These are phyloP conservation scores for Drosophila rubida DNA, from an alignment of 2,888 invertebrate genomes.

Conservation along the genomic window DNA sequence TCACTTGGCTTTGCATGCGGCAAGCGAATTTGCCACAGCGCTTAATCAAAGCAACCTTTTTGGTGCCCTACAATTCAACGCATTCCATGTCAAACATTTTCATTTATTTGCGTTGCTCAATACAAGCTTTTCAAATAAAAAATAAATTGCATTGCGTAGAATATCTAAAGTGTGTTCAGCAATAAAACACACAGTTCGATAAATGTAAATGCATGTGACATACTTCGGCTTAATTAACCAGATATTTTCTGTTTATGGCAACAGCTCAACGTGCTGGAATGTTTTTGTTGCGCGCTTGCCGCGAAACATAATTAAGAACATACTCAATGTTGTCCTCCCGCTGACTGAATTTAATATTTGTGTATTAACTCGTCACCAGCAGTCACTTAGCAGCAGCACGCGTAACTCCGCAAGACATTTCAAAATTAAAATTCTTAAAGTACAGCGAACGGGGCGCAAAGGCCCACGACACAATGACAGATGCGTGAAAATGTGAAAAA, in stretches of 20 bases:
- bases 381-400: constrained; percentile 51
- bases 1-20: constrained; percentile 28
- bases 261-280: constrained; percentile 1
- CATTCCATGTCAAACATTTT: neutral
- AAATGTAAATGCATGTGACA: neutral
- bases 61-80: neutral
- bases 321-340: constrained; percentile 13
- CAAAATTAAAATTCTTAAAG: constrained; percentile 48
- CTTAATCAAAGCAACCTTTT: neutral
- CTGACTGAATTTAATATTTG: constrained; percentile 49
- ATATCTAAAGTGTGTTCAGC: too few species aligned
- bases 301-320: constrained; percentile 25
- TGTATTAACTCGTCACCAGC: constrained; percentile 59
- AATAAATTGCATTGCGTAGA: too few species aligned
- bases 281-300: neutral
- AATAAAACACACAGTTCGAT: too few species aligned
- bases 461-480: neutral
- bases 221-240: constrained; percentile 22
- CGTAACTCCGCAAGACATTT: constrained; percentile 24
- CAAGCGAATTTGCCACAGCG: neutral
- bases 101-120: neutral
- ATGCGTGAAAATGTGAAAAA: neutral
- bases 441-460: neutral
- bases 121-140: too few species aligned
- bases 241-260: neutral